These are phyloP conservation scores for Chloroceryle inda DNA, from an alignment of 2,797 vertebrate species.

Conservation along the genomic window DNA sequence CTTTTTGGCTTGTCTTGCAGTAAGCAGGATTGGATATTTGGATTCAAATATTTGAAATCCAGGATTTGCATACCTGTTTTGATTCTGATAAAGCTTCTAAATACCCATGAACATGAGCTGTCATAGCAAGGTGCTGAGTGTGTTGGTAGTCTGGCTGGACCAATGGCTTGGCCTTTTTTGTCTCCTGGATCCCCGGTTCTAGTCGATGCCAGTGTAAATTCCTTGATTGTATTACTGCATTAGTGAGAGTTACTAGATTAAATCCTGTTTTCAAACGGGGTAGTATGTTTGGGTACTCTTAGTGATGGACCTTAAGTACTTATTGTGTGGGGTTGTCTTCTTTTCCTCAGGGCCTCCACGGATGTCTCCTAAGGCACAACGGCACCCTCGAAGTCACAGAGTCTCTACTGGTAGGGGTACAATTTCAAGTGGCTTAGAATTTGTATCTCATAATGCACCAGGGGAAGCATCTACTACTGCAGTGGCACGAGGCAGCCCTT, in stretches of 20 bases:
- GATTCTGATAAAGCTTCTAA: not conserved
- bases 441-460: constrained; percentile 91
- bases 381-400: constrained; percentile 95
- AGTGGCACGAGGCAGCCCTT: constrained; percentile 90
- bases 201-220: not conserved
- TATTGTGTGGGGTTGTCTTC: constrained; percentile 67
- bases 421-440: constrained; percentile 90
- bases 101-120: not conserved
- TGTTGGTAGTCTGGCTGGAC: constrained; percentile 32
- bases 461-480: constrained; percentile 88
- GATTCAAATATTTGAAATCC: not conserved
- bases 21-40: not conserved
- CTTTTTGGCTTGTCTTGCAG: not conserved
- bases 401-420: constrained; percentile 91
- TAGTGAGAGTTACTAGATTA: not conserved
- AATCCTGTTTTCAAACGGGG: not conserved
- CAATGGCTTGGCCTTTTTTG: not conserved
- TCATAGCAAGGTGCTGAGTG: not conserved
- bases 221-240: not conserved
- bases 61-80: not conserved
- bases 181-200: not conserved
- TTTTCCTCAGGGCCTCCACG: constrained; percentile 91
- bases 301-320: not conserved
- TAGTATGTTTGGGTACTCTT: not conserved
- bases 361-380: constrained; percentile 99